Conservation (phyloP, 1,140 invertebrate genomes). For the Heliconius nattereri region DNA sequence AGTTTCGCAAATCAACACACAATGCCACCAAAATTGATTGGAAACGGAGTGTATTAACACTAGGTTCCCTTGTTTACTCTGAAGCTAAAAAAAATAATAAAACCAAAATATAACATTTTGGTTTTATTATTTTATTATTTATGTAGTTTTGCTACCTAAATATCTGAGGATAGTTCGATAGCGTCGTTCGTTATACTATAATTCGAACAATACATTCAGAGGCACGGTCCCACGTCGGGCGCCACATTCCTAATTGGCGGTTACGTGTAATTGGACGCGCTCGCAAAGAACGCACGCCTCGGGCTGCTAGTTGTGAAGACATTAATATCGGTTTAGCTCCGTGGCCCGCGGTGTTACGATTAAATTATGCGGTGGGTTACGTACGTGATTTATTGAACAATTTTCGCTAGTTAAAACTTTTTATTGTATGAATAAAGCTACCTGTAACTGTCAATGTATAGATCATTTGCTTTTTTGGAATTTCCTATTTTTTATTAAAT, state of each 20-base stretch:
- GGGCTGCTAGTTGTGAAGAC: slow-evolving; percentile 40
- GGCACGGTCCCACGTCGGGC: slow-evolving; percentile 58
- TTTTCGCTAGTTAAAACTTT: background rate
- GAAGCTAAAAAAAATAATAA: background rate
- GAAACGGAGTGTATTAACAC: background rate
- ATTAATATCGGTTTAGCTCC: slow-evolving; percentile 38
- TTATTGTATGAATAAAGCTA: background rate
- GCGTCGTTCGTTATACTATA: slow-evolving; percentile 30
- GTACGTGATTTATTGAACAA: slow-evolving; percentile 30
- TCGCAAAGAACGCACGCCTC: slow-evolving; percentile 40
- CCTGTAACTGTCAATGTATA: background rate
- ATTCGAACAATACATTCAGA: slow-evolving; percentile 55
- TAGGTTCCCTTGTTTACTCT: background rate
- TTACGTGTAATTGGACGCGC: slow-evolving; percentile 56
- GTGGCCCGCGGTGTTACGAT: slow-evolving; percentile 26
- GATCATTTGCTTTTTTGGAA: too few relatives aligned
- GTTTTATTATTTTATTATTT: too few relatives aligned
- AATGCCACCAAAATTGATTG: too few relatives aligned
- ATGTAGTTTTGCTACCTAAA: background rate
- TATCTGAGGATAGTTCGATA: background rate
- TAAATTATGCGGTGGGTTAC: slow-evolving; percentile 23
- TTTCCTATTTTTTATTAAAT: too few relatives aligned
- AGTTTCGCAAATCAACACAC: too few relatives aligned
- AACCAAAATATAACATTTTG: background rate
- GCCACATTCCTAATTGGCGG: slow-evolving; percentile 61